phyloP scores from a whole-genome alignment of 2,888 invertebrate genomes.

The Pharmacophagus antenor region DNA sequence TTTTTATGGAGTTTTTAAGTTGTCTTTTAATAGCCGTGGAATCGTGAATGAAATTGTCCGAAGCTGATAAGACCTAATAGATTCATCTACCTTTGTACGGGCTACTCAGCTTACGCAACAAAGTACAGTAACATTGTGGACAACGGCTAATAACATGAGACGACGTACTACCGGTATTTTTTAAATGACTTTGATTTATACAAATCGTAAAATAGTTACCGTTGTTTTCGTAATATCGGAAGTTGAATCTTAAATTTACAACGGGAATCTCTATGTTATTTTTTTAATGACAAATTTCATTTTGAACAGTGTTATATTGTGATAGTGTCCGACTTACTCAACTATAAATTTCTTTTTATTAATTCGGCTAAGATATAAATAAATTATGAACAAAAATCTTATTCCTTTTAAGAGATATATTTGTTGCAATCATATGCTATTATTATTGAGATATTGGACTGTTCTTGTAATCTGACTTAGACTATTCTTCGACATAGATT shows the following conservation, averaged over 20 bases:
- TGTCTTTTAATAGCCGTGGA: slow-evolving; percentile 13
- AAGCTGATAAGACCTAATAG: slow-evolving; percentile 20
- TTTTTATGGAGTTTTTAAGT: slow-evolving; percentile 18
- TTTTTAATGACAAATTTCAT: neutral
- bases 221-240: slow-evolving; percentile 3
- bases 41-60: slow-evolving; percentile 11
- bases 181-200: slow-evolving; percentile 13
- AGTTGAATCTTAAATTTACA: neutral
- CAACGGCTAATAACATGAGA: slow-evolving; percentile 3
- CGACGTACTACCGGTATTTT: slow-evolving; percentile 4
- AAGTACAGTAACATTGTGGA: slow-evolving; percentile 11
- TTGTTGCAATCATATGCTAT: too few species aligned
- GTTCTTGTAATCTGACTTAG: too few species aligned
- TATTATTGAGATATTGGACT: too few species aligned
- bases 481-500: too few species aligned
- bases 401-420: too few species aligned
- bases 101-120: slow-evolving; percentile 18
- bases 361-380: too few species aligned
- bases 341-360: too few species aligned
- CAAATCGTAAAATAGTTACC: slow-evolving; percentile 8
- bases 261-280: neutral
- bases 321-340: neutral
- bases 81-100: slow-evolving; percentile 14
- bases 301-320: neutral
- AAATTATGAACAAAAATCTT: too few species aligned